A percentile compares a stretch with the other conserved stretches of the same genome.
Conservation (phyloP, 1,140 invertebrate genomes). For the Aradophagus sp. region DNA sequence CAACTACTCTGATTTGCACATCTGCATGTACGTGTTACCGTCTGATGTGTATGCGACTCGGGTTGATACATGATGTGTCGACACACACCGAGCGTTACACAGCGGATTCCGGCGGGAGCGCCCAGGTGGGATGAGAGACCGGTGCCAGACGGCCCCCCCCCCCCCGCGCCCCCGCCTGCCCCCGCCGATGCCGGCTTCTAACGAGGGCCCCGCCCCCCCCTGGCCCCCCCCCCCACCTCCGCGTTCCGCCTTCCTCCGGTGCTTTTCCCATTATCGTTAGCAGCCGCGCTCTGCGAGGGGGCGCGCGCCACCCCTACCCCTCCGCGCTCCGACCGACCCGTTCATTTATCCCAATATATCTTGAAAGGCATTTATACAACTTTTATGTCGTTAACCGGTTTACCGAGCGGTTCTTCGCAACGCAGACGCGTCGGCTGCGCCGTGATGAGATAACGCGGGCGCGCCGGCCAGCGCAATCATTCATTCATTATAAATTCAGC, state of each 20-base stretch:
- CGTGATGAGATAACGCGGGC: conserved; percentile 29
- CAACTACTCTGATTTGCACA: too few relatives aligned
- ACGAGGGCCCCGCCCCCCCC: conserved; percentile 58
- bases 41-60: too few relatives aligned
- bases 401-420: conserved; percentile 40
- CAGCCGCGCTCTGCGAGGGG: conserved; percentile 28
- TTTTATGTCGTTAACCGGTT: conserved; percentile 56
- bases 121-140: too few relatives aligned
- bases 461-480: conserved; percentile 17
- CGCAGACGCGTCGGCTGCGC: conserved; percentile 42
- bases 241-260: conserved; percentile 34
- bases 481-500: conserved; percentile 50
- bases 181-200: conserved; percentile 45
- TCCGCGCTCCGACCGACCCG: conserved; percentile 11
- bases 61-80: too few relatives aligned
- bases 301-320: conserved; percentile 23
- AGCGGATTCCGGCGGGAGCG: too few relatives aligned
- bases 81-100: too few relatives aligned
- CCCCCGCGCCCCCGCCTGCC: conserved; percentile 10
- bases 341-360: conserved; percentile 54
- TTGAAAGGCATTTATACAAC: conserved; percentile 54
- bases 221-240: conserved; percentile 13
- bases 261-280: conserved; percentile 60
- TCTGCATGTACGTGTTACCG: too few relatives aligned
- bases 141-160: too few relatives aligned